Conservation (phyloP, 1,140 invertebrate genomes). For the Antheraea pernyi region DNA sequence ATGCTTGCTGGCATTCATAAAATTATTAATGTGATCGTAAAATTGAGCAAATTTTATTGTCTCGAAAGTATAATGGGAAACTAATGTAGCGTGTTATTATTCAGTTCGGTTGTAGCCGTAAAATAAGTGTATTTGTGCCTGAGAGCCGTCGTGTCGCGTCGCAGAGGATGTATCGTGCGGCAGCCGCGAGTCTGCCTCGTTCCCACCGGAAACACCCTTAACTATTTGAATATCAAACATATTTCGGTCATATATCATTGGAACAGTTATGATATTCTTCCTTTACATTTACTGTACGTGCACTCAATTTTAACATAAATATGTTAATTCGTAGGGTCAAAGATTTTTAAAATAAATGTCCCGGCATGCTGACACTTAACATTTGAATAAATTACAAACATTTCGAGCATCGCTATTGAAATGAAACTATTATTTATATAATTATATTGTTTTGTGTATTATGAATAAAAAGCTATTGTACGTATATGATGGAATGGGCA, state of each 20-base stretch:
- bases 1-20: slow-evolving; percentile 76
- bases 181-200: slow-evolving; percentile 41
- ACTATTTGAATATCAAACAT: slow-evolving; percentile 76
- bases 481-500: slow-evolving; percentile 29
- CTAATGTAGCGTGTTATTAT: slow-evolving; percentile 79
- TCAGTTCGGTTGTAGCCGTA: slow-evolving; percentile 75
- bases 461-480: slow-evolving; percentile 35
- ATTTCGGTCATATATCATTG: slow-evolving; percentile 73
- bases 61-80: slow-evolving; percentile 78
- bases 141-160: slow-evolving; percentile 32
- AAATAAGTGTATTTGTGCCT: slow-evolving; percentile 67
- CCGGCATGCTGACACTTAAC: slow-evolving; percentile 13
- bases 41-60: slow-evolving; percentile 79
- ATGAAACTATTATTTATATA: slow-evolving; percentile 16
- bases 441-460: slow-evolving; percentile 17
- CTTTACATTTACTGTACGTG: slow-evolving; percentile 67
- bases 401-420: slow-evolving; percentile 20
- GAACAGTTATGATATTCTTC: slow-evolving; percentile 77
- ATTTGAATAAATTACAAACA: slow-evolving; percentile 28
- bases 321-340: slow-evolving; percentile 46
- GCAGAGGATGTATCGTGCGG: slow-evolving; percentile 15
- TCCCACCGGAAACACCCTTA: slow-evolving; percentile 69
- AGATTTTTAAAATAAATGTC: slow-evolving; percentile 30
- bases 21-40: slow-evolving; percentile 79
- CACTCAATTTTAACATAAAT: slow-evolving; percentile 52